Conservation (phyloP, 1,140 invertebrate genomes). For the Nylanderia fulva region DNA sequence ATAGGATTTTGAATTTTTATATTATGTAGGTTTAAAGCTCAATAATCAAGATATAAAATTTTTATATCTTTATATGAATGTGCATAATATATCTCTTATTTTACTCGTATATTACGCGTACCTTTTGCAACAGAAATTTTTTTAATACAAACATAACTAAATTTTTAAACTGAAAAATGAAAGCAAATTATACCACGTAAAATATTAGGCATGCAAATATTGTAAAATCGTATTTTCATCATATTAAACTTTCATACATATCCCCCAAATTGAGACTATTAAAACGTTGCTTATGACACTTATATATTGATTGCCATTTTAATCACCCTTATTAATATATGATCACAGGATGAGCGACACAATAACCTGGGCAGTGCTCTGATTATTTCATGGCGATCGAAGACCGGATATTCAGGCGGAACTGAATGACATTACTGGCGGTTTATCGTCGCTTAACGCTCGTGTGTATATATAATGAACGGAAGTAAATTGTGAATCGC, state of each 20-base stretch:
- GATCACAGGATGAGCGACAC: neutral
- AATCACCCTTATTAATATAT: constrained; percentile 37
- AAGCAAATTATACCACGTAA: neutral
- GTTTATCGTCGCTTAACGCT: constrained; percentile 53
- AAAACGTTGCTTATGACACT: neutral
- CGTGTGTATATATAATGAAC: constrained; percentile 44
- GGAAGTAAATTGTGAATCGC: constrained; percentile 44
- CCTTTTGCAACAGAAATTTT: neutral
- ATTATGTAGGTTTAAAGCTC: too few species aligned
- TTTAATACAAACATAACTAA: neutral
- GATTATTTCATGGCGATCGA: constrained; percentile 34
- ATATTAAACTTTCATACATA: neutral
- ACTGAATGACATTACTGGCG: constrained; percentile 30
- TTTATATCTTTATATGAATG: too few species aligned
- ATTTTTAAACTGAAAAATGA: neutral
- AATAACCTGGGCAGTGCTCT: constrained; percentile 8
- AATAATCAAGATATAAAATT: too few species aligned
- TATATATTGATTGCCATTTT: constrained; percentile 28
- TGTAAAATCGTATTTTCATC: neutral
- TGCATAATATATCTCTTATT: too few species aligned
- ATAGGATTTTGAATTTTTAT: too few species aligned
- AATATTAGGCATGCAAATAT: neutral
- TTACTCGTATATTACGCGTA: too few species aligned
- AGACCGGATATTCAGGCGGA: constrained; percentile 18
- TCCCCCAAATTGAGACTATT: neutral